Base-by-base conservation (phyloP, 2,888 invertebrate species). In the Conomelus anceps region DNA sequence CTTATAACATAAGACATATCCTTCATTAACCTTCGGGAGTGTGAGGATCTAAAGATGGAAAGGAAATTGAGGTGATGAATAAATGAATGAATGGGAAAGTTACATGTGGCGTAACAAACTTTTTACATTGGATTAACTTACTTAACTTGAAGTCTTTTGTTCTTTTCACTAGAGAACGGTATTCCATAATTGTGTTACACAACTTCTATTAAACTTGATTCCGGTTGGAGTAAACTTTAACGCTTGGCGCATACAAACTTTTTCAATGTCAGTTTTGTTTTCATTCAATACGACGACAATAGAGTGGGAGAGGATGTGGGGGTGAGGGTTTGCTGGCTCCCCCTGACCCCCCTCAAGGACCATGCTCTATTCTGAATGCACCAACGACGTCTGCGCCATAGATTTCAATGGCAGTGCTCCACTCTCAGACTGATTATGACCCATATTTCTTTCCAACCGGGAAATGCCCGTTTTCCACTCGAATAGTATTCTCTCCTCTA, bases 401-500 rank as follows among this genome's bases (percentile, higher is more conserved):
- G 63, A 63, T 63, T 63, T 63, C 63, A 63, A 63, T 63, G 63
- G 63, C 63, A 63, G n/a, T 63, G n/a, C 63, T n/a, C 63, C 11
- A 63, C 63, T 63, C 63, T 63, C 63, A 63, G 63, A 63, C 63
- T 63, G 63, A 63, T 63, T 63, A 63, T 63, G 63, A 63, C 63
- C 63, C 63, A 63, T 63, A 63, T 63, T 63, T 63, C 63, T 63
- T 63, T 63, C 63, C 63, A 63, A 63, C 3, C 63, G 63, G 63
- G 63, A 63, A 63, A 63, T 63, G 63, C n/a, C 63, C 63, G 63
- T 63, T 63, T 63, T 63, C 63, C 63, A 63, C 63, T 63, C 63
- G 63, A 63, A 63, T 63, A 63, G n/a, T 63, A 63, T 63, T 63
- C 63, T 63, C 63, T 63, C 85, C 88, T 85, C 63, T 85, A 88